Evolutionary conservation across 2,888 invertebrate species (phyloP).

Genomic region (Steinernema scapterisci): DNA sequence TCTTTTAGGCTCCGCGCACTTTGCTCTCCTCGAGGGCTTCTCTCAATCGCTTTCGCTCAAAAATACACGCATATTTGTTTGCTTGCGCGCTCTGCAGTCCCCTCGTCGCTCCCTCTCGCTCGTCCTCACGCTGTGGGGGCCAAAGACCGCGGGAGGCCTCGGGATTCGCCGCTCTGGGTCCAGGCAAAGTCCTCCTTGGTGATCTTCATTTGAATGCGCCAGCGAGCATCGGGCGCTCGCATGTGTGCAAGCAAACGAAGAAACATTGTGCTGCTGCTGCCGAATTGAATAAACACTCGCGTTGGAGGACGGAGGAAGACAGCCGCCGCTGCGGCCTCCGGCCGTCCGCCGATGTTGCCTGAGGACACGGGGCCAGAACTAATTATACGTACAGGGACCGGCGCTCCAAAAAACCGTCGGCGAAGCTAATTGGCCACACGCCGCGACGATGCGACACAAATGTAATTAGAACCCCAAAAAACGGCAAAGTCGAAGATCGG

Average conservation of each 20-base stretch:
- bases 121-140: not conserved
- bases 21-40: not conserved
- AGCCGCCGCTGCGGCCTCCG: not conserved
- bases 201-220: slow-evolving; percentile 26
- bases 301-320: not conserved
- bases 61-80: slow-evolving; percentile 23
- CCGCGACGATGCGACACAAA: slow-evolving; percentile 11
- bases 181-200: no score
- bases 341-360: not conserved
- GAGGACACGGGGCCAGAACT: not conserved
- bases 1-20: slow-evolving; percentile 10
- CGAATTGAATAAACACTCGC: slow-evolving; percentile 25
- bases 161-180: not conserved
- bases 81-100: slow-evolving; percentile 9
- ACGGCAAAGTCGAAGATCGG: not conserved
- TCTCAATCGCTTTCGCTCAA: not conserved
- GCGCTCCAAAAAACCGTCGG: slow-evolving; percentile 18
- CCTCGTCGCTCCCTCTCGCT: not conserved
- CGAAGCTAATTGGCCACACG: slow-evolving; percentile 31
- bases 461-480: not conserved
- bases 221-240: slow-evolving; percentile 16
- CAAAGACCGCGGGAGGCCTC: slow-evolving; percentile 26
- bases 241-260: slow-evolving; percentile 9
- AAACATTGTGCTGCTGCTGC: slow-evolving; percentile 9
- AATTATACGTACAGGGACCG: slow-evolving; percentile 11